Evolutionary conservation across 1,140 invertebrate species (phyloP).

Genomic region (Archivesica marissinica): DNA sequence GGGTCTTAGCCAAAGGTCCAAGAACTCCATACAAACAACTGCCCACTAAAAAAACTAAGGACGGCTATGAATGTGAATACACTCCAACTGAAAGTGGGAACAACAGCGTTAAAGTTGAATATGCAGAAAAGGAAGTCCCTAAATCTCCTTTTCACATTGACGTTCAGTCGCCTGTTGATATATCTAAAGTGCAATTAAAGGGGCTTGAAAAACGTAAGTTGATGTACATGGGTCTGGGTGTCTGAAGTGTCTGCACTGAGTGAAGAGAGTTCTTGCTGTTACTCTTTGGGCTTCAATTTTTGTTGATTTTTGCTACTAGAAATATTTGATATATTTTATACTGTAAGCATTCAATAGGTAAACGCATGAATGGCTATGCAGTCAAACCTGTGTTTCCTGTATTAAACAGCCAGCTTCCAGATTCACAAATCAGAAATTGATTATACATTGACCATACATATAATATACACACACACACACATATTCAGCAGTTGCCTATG

Average conservation of each 20-base stretch:
- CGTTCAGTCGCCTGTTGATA: constrained; percentile 44
- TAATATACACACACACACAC: too few relatives aligned
- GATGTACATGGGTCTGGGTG: background rate
- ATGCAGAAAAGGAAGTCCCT: constrained; percentile 77
- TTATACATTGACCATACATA: too few relatives aligned
- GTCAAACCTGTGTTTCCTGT: too few relatives aligned
- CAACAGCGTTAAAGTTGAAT: constrained; percentile 80
- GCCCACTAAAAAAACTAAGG: constrained; percentile 85
- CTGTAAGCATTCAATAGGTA: constrained; percentile 3
- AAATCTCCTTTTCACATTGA: constrained; percentile 79
- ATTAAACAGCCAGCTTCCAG: too few relatives aligned
- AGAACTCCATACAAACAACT: constrained; percentile 86
- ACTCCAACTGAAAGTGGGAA: constrained; percentile 92
- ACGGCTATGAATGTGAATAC: constrained; percentile 92
- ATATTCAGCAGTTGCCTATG: too few relatives aligned
- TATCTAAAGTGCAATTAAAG: constrained; percentile 54
- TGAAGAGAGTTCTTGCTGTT: constrained; percentile 8
- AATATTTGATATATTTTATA: background rate
- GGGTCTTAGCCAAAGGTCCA: constrained; percentile 80
- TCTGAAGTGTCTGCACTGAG: too few relatives aligned
- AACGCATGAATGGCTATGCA: constrained; percentile 22
- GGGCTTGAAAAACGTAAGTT: constrained; percentile 59
- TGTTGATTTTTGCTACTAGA: constrained; percentile 9
- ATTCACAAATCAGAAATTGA: too few relatives aligned
- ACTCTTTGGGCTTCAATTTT: constrained; percentile 5